Percentiles rank a stretch among this genome's conserved stretches.
Conservation (phyloP, 2,888 invertebrate species). For the Chaetogeoica ovagalla region DNA sequence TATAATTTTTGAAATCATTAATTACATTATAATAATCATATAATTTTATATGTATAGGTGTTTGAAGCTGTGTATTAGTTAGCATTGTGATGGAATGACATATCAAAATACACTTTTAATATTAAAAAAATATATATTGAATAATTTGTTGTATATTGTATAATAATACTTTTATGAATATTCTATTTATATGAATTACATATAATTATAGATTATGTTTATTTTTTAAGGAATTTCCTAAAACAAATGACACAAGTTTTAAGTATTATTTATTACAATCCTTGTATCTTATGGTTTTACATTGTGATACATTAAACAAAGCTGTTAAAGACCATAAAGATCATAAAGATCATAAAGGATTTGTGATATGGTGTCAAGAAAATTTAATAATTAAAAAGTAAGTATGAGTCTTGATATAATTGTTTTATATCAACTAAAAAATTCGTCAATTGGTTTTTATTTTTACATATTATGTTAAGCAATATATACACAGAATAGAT, state of each 20-base stretch:
- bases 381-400: slow-evolving; percentile 91
- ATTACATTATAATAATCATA: too few relatives aligned
- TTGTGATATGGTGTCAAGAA: slow-evolving; percentile 95
- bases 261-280: slow-evolving; percentile 90
- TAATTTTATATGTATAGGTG: not conserved
- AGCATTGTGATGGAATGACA: not conserved
- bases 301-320: slow-evolving; percentile 88
- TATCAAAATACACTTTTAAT: too few relatives aligned
- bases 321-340: slow-evolving; percentile 84
- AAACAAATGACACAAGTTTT: slow-evolving; percentile 85
- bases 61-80: not conserved
- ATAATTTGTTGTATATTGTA: too few relatives aligned
- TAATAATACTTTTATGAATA: too few relatives aligned
- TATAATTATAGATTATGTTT: not conserved
- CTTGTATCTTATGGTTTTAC: slow-evolving; percentile 85
- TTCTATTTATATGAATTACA: too few relatives aligned
- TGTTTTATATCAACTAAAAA: not conserved
- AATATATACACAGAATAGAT: not conserved
- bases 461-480: not conserved
- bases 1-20: too few relatives aligned
- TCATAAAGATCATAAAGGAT: slow-evolving; percentile 80
- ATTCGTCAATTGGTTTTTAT: not conserved
- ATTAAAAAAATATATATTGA: too few relatives aligned
- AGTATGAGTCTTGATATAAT: slow-evolving; percentile 56
- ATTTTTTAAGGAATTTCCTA: slow-evolving; percentile 71